These are phyloP conservation scores for Gallinago jamesoni DNA, from an alignment of 2,113 vertebrate genomes.

Conservation along the genomic window DNA sequence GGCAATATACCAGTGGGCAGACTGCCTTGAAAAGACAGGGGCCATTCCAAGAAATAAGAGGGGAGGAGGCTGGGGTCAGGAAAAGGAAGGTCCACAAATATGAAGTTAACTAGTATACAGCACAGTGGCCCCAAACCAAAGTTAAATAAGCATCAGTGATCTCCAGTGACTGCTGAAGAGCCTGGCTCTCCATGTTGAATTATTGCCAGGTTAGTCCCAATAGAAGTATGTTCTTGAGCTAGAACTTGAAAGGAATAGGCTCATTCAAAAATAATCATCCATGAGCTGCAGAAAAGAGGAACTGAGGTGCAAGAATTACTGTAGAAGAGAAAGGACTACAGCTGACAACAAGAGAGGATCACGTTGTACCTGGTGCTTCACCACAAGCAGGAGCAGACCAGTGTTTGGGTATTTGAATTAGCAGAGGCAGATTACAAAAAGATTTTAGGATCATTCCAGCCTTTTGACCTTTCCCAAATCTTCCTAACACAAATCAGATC, in stretches of 20 bases:
- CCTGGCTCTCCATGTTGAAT: neutral
- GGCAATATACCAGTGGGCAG: neutral
- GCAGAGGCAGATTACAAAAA: neutral
- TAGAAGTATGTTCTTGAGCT: neutral
- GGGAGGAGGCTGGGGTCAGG: neutral
- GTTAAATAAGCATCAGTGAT: neutral
- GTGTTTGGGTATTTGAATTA: neutral
- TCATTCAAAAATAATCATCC: neutral
- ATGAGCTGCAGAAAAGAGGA: neutral
- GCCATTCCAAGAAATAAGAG: neutral
- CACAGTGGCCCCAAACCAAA: neutral
- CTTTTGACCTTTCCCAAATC: neutral
- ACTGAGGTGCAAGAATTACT: neutral
- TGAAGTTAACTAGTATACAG: neutral
- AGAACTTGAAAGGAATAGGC: neutral
- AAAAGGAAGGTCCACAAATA: neutral
- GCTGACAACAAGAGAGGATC: neutral
- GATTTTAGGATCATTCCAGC: neutral
- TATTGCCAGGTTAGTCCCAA: neutral
- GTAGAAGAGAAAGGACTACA: neutral
- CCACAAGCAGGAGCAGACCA: neutral
- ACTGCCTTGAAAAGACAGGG: constrained; percentile 9
- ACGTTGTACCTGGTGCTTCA: neutral
- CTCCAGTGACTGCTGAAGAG: neutral
- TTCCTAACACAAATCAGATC: neutral